These are phyloP conservation scores for Protaetia brevitarsis DNA, from an alignment of 1,140 invertebrate genomes.

Conservation along the genomic window DNA sequence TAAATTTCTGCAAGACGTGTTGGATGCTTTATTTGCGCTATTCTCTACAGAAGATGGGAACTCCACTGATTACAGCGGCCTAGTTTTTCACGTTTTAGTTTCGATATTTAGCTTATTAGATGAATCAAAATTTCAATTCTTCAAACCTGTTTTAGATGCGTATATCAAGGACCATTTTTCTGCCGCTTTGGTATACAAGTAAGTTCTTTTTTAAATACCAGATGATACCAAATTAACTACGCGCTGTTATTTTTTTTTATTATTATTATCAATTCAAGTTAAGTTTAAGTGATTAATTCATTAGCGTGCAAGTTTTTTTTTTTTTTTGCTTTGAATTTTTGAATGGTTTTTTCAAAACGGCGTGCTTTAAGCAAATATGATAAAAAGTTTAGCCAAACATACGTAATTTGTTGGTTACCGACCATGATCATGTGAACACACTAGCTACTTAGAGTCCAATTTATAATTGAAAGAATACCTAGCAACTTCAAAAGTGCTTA, in stretches of 20 bases:
- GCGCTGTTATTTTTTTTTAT: not conserved
- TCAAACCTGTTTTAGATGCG: constrained; percentile 91
- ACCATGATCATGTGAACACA: too few species aligned
- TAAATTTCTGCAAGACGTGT: constrained; percentile 93
- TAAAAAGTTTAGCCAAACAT: too few species aligned
- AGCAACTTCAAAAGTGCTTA: too few species aligned
- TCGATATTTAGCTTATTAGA: constrained; percentile 90
- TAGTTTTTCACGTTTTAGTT: constrained; percentile 71
- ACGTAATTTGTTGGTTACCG: too few species aligned
- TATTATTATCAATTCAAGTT: too few species aligned
- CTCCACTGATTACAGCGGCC: constrained; percentile 60
- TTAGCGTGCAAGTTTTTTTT: too few species aligned
- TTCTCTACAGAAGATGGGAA: constrained; percentile 93
- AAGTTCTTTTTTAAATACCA: constrained; percentile 43
- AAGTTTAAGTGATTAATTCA: too few species aligned
- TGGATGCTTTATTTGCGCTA: constrained; percentile 92
- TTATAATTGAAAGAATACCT: too few species aligned
- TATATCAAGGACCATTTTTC: constrained; percentile 96
- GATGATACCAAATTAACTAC: not conserved
- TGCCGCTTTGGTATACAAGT: constrained; percentile 92
- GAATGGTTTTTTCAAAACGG: too few species aligned
- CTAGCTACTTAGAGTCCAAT: too few species aligned
- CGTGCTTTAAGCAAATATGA: too few species aligned
- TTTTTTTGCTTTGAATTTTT: too few species aligned
- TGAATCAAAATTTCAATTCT: constrained; percentile 91